Conservation (phyloP, 2,797 vertebrate genomes). For the Cetoscarus ocellatus region DNA sequence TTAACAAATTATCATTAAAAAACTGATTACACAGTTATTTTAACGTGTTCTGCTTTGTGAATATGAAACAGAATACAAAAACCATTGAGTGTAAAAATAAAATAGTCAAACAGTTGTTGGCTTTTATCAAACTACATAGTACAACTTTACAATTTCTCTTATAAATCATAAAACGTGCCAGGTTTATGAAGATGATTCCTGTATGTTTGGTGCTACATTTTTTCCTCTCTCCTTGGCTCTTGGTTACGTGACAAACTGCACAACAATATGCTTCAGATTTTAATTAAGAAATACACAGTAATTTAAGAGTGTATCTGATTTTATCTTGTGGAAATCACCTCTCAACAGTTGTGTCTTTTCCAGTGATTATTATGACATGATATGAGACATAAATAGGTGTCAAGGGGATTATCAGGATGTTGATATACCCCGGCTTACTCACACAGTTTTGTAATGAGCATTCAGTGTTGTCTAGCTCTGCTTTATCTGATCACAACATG, state of each 20-base stretch:
- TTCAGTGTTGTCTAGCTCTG: conserved; percentile 22
- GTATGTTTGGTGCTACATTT: neutral
- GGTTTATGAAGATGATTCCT: neutral
- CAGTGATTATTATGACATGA: neutral
- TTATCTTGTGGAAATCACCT: neutral
- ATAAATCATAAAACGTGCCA: conserved; percentile 24
- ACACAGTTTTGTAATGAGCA: neutral
- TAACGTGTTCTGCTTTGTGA: too few species aligned
- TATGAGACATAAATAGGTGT: neutral
- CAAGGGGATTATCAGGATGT: conserved; percentile 10
- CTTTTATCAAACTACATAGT: too few species aligned
- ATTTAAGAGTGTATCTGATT: neutral
- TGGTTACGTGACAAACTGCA: neutral
- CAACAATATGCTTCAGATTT: neutral
- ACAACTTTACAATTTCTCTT: neutral
- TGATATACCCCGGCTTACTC: neutral
- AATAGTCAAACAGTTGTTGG: too few species aligned
- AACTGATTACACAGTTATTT: neutral
- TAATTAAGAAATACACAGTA: neutral
- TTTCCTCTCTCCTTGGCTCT: neutral
- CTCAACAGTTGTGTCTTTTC: neutral
- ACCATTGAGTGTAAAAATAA: too few species aligned
- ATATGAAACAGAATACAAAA: too few species aligned
- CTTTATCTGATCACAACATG: conserved; percentile 55
- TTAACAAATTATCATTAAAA: neutral